Percentiles rank a stretch among this genome's conserved stretches.
These are phyloP conservation scores for Philereme vetulata DNA, from an alignment of 2,888 invertebrate species.

Conservation along the genomic window DNA sequence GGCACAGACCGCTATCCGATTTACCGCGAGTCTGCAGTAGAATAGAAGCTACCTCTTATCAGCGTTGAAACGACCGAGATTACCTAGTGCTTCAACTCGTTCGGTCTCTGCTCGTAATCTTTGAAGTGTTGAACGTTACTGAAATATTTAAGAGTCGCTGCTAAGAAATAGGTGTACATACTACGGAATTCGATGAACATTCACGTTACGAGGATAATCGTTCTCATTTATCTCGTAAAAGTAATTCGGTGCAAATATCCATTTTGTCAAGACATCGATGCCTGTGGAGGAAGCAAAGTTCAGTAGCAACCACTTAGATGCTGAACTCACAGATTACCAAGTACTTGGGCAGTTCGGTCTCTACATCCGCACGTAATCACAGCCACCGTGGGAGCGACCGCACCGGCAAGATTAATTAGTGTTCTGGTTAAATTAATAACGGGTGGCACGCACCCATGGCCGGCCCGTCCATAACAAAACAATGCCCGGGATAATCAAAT, in stretches of 20 bases:
- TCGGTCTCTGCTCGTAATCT: no score
- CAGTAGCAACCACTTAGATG: constrained; percentile 2
- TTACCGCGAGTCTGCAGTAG: neutral
- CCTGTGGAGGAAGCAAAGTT: no score
- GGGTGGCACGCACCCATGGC: constrained; percentile 61
- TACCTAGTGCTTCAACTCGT: neutral
- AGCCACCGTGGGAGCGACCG: constrained; percentile 65
- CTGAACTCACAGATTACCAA: constrained; percentile 31
- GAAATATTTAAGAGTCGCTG: no score
- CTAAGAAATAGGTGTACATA: no score
- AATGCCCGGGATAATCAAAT: constrained; percentile 56
- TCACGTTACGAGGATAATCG: no score
- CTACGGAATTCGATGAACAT: no score
- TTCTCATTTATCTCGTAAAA: neutral
- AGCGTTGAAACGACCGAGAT: constrained; percentile 1
- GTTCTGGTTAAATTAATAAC: constrained; percentile 78
- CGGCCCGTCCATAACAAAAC: constrained; percentile 47
- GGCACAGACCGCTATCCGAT: neutral
- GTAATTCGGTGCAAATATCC: neutral
- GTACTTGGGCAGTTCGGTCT: constrained; percentile 44
- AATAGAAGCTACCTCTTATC: constrained; percentile 2
- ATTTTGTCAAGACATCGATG: neutral
- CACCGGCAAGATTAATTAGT: constrained; percentile 79
- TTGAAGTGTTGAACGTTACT: neutral
- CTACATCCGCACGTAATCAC: constrained; percentile 46